Base-by-base conservation (phyloP, 2,888 invertebrate species). In the Gastrophysa polygoni region DNA sequence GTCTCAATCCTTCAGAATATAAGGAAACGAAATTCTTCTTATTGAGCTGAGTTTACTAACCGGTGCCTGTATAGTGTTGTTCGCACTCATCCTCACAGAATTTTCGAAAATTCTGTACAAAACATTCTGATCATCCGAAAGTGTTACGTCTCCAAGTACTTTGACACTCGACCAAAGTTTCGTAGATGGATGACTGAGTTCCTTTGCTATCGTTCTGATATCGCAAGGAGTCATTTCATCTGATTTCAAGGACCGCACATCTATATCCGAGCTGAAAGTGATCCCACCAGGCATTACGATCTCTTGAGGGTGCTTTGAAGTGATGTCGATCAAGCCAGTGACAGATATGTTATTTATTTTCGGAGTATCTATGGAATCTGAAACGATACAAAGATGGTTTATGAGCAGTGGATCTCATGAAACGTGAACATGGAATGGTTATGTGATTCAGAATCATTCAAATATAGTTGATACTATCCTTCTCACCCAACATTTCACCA, bases 21-120 rank as follows among this genome's bases (percentile, higher is more conserved):
- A n/a, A n/a, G n/a, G n/a, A n/a, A n/a, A n/a, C n/a, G n/a, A n/a
- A n/a, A n/a, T n/a, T n/a, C n/a, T 24, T 24, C 7, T 7, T 5
- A 29, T 28, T 38, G n/a, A 16, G 43, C 7, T 50, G 17, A 58
- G 5, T 38, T 10, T 14, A 61, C 70, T 66, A 69, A 78, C 78
- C 5, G 73, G 71, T 32, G 71, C 69, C 16, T 62, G 60, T 32
- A 79, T 74, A 11, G 68, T 56, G 64, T 76, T 75, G 50, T 68
- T 63, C 29, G 57, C 56, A 38, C 71, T 66, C 28, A 50, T 65
- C 32, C 69, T 69, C 7, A 79, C 76, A 8, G 73, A 69, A 34
- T 77, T 73, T 14, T 75, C 63, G 3, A 78, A 69, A 48, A 80
- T 71, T 32, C 66, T 57, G 56, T 61, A 60, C 7, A 79, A 57